Percentiles rank a stretch among this genome's conserved stretches.
Evolutionary conservation across 2,113 vertebrate species (phyloP).

Genomic region (Merops nubicus): DNA sequence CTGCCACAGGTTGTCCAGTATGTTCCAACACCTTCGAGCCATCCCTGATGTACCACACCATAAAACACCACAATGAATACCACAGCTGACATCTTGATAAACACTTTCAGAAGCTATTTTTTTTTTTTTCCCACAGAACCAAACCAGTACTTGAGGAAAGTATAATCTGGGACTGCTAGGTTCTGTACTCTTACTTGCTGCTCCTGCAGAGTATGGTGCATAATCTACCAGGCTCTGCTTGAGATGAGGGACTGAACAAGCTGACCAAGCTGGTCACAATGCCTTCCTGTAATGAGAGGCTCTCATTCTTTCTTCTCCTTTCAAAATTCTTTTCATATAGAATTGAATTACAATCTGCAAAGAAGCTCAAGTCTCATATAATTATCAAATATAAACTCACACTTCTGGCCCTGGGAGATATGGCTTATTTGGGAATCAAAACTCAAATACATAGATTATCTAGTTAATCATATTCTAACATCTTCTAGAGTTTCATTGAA

Average conservation of each 20-base stretch:
- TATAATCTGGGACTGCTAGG: neutral
- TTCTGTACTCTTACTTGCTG: neutral
- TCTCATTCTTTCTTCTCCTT: slow-evolving; percentile 1
- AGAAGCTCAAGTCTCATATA: slow-evolving; percentile 48
- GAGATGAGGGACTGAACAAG: neutral
- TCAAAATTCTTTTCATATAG: slow-evolving; percentile 27
- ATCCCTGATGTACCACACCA: neutral
- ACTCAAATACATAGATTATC: slow-evolving; percentile 54
- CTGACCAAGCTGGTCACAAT: neutral
- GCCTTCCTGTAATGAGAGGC: slow-evolving; percentile 22
- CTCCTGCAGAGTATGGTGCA: neutral
- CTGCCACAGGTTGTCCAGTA: neutral
- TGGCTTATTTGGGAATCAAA: slow-evolving; percentile 61
- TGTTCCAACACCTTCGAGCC: neutral
- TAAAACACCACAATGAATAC: neutral
- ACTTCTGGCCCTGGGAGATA: slow-evolving; percentile 23
- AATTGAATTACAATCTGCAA: slow-evolving; percentile 61
- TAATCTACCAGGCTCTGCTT: neutral
- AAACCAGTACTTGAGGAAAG: neutral
- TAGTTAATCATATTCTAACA: slow-evolving; percentile 22
- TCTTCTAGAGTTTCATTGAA: slow-evolving; percentile 7
- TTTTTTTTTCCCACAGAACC: neutral
- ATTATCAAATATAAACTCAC: slow-evolving; percentile 66
- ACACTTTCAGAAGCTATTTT: neutral
- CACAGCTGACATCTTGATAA: neutral